phyloP scores from a whole-genome alignment of 2,113 vertebrate genomes.

The Setophaga coronata region DNA sequence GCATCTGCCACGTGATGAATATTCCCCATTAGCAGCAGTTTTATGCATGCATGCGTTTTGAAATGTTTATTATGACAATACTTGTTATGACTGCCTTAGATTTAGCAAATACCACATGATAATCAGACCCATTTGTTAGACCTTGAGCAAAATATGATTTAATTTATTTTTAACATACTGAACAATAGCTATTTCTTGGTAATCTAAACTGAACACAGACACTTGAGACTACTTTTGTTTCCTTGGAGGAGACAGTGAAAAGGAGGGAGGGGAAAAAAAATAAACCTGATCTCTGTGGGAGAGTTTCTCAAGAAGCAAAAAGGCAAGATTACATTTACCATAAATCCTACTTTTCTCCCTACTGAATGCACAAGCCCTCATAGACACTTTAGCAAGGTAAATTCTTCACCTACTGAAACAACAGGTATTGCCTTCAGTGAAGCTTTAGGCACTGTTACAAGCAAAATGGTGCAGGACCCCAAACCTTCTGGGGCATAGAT shows the following conservation, averaged over 20 bases:
- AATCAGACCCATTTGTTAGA: constrained; percentile 60
- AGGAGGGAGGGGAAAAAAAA: neutral
- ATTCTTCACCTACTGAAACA: neutral
- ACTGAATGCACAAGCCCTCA: neutral
- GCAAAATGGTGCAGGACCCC: neutral
- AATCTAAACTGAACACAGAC: constrained; percentile 44
- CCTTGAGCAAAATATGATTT: constrained; percentile 59
- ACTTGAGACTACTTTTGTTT: constrained; percentile 19
- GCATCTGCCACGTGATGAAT: neutral
- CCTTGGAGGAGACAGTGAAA: neutral
- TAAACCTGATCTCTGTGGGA: constrained; percentile 30
- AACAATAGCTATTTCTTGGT: constrained; percentile 56
- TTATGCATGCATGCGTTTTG: constrained; percentile 12
- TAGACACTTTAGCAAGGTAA: neutral
- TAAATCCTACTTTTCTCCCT: neutral
- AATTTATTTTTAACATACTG: constrained; percentile 59
- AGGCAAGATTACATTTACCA: neutral
- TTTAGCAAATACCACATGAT: constrained; percentile 61
- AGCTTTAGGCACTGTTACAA: neutral
- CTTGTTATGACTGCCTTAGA: constrained; percentile 46
- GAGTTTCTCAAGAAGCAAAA: neutral
- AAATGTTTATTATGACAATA: constrained; percentile 44
- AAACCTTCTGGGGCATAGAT: neutral
- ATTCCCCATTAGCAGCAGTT: constrained; percentile 15
- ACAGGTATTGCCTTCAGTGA: neutral